These are phyloP conservation scores for Gopherus flavomarginatus DNA, from an alignment of 2,113 vertebrate genomes.

Conservation along the genomic window DNA sequence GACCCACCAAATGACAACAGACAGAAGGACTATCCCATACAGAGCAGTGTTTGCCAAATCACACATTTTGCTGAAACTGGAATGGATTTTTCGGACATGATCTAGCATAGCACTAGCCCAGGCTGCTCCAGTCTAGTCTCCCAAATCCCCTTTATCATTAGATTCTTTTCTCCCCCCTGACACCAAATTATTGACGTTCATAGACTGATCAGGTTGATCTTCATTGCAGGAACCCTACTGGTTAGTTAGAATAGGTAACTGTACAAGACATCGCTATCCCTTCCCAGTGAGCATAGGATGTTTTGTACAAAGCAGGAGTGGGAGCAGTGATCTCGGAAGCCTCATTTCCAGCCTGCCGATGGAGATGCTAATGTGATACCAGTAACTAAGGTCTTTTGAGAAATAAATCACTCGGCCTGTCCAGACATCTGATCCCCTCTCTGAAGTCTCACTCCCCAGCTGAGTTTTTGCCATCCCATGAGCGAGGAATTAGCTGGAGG, in stretches of 20 bases:
- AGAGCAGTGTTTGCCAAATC: background rate
- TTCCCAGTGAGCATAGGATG: background rate
- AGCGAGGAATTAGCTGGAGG: background rate
- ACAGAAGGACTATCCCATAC: background rate
- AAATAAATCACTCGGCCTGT: accelerated
- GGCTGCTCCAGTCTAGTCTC: background rate
- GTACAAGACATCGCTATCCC: background rate
- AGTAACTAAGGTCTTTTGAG: background rate
- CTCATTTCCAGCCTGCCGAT: background rate
- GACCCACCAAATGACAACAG: background rate
- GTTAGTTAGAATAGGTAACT: background rate
- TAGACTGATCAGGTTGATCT: no score
- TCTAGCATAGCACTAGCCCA: no score
- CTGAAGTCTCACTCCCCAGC: background rate
- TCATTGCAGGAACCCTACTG: no score
- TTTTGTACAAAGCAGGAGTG: background rate
- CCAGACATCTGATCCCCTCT: accelerated
- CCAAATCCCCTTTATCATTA: background rate
- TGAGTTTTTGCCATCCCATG: background rate
- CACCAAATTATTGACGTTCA: background rate
- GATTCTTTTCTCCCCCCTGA: background rate
- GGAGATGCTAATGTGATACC: background rate
- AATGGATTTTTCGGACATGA: background rate
- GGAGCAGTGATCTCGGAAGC: constrained; percentile 20
- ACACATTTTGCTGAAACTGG: background rate